These are phyloP conservation scores for Allolobophora icterica DNA, from an alignment of 2,888 invertebrate genomes.

Conservation along the genomic window DNA sequence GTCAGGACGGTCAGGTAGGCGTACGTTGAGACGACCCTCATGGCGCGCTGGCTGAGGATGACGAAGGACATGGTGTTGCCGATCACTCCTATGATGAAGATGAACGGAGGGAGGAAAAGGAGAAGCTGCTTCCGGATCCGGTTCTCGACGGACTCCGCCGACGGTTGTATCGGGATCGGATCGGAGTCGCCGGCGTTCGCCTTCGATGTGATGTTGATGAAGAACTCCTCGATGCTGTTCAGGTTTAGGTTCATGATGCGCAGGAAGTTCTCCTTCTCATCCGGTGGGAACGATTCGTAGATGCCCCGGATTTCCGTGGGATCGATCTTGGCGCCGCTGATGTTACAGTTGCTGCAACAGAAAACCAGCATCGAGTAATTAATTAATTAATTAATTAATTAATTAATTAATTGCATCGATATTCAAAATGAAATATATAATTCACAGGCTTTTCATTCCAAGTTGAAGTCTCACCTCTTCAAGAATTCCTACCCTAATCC, in stretches of 20 bases:
- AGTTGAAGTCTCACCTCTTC: too few species aligned
- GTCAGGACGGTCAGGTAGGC: conserved; percentile 37
- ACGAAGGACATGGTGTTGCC: conserved; percentile 36
- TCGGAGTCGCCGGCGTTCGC: not conserved
- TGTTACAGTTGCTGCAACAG: not conserved
- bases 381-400: too few species aligned
- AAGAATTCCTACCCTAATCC: too few species aligned
- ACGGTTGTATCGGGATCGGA: too few species aligned
- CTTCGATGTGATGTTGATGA: not conserved
- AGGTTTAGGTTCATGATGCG: not conserved
- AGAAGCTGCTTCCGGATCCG: not conserved
- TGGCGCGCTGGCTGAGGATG: conserved; percentile 34
- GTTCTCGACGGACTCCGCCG: not conserved
- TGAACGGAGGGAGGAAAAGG: conserved; percentile 34
- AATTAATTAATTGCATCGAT: too few species aligned
- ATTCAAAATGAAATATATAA: too few species aligned
- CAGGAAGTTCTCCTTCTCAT: conserved; percentile 12
- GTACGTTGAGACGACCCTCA: conserved; percentile 36
- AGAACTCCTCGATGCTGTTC: not conserved
- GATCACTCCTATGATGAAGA: conserved; percentile 34
- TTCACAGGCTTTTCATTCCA: too few species aligned
- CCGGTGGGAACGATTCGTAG: conserved; percentile 20
- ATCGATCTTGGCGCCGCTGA: not conserved
- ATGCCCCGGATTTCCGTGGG: not conserved
- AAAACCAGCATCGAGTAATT: not conserved